These are phyloP conservation scores for Sipha flava DNA, from an alignment of 1,140 invertebrate species.

Conservation along the genomic window DNA sequence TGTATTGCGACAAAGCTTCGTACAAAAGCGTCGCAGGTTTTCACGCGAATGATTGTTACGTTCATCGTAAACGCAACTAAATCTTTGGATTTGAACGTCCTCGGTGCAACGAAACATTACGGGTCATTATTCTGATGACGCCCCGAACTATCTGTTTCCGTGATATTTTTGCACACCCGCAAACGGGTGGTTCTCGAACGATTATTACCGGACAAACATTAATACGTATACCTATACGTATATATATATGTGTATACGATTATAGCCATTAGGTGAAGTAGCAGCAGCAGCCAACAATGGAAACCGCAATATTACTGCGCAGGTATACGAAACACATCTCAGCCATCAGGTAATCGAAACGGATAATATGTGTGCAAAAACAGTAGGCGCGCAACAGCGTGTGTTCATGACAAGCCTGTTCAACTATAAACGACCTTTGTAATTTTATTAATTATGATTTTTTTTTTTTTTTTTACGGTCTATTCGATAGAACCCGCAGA, in stretches of 20 bases:
- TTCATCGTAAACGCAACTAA: too few species aligned
- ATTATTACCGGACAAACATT: not conserved
- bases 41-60: too few species aligned
- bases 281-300: not conserved
- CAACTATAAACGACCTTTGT: not conserved
- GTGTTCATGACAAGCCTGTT: not conserved
- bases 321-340: not conserved
- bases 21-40: too few species aligned
- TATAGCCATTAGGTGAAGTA: too few species aligned
- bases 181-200: not conserved
- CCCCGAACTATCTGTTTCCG: too few species aligned
- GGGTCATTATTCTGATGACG: too few species aligned
- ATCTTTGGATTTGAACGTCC: too few species aligned
- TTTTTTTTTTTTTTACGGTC: not conserved
- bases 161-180: too few species aligned
- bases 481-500: not conserved
- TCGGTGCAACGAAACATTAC: too few species aligned
- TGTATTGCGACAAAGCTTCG: too few species aligned
- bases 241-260: too few species aligned
- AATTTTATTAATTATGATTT: not conserved
- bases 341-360: not conserved
- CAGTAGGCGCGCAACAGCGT: not conserved
- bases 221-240: not conserved
- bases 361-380: slow-evolving; percentile 1
- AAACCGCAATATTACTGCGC: not conserved